A percentile compares a stretch with the other conserved stretches of the same genome.
phyloP scores from a whole-genome alignment of 1,140 invertebrate species.

The Cydia fagiglandana region DNA sequence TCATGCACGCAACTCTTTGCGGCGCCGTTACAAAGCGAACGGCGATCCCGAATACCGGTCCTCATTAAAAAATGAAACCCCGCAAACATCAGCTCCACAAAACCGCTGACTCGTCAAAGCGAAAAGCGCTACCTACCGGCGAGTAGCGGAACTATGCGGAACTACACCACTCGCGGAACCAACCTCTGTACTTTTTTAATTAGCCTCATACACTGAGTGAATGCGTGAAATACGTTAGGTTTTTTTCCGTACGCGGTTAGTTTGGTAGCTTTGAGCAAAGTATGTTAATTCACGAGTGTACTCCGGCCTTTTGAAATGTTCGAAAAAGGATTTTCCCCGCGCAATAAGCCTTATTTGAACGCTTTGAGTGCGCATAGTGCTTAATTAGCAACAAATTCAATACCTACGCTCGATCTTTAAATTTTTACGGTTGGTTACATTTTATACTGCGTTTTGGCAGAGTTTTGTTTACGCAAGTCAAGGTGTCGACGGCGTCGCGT shows the following conservation, averaged over 20 bases:
- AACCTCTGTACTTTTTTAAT: conserved; percentile 78
- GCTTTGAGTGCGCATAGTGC: conserved; percentile 54
- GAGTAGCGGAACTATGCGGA: conserved; percentile 75
- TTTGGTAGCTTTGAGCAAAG: conserved; percentile 75
- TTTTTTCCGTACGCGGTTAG: conserved; percentile 72
- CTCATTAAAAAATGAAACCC: conserved; percentile 77
- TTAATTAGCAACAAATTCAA: conserved; percentile 63
- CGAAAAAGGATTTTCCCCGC: conserved; percentile 52
- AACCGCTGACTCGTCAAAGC: conserved; percentile 66
- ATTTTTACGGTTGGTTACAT: conserved; percentile 29
- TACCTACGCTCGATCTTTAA: not conserved
- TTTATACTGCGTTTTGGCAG: conserved; percentile 10
- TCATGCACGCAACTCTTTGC: conserved; percentile 58
- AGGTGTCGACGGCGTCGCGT: conserved; percentile 24
- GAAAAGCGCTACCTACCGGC: conserved; percentile 68
- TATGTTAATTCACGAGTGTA: conserved; percentile 75
- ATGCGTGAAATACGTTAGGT: conserved; percentile 74
- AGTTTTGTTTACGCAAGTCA: conserved; percentile 9
- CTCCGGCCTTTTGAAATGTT: conserved; percentile 68
- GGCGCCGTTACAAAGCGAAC: conserved; percentile 57
- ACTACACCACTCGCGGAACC: conserved; percentile 72
- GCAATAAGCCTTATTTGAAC: conserved; percentile 51
- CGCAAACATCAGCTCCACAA: conserved; percentile 65
- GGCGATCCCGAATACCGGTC: conserved; percentile 66
- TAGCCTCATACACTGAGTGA: conserved; percentile 73